Evolutionary conservation across 2,797 vertebrate genomes (phyloP), one percentile per base, ranked within the genome.

Genomic region (Microctenopoma lineatum): DNA sequence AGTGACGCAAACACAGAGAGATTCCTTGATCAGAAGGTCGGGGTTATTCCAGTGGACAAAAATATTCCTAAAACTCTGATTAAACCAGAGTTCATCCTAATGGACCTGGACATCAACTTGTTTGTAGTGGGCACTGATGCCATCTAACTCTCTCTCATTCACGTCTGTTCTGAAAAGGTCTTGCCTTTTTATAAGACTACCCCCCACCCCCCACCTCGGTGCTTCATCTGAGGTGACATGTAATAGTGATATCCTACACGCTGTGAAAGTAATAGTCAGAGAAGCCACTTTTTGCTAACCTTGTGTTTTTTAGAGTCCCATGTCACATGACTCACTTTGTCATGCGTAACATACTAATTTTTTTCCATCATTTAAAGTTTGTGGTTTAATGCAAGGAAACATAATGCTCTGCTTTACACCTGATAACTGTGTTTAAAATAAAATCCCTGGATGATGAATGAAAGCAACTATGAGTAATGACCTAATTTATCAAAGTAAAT

Each of bases 231-330:
- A 21, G 72, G 64, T 70, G 36, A 66, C 53, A 70, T 50, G 75
- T 16, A 79, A 87, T 78, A 88, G 82, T 72, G 36, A 79, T 48
- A 91, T 82, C 77, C 16, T 46, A n/a, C 50, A 60, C 70, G 75
- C 70, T 80, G 63, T 90, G 81, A 79, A 88, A 69, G 2, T 81
- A 78, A 94, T 82, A 87, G 69, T 59, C 7, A 66, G 48, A 45
- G 84, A 93, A 84, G 92, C 92, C 77, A 55, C 69, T 89, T 89
- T 90, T 21, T 86, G 86, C 89, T 78, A 78, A 79, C 61, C 4
- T 21, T 15, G 21, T 61, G 61, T 59, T 75, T 25, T 66, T 27
- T 62, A 10, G 48, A 42, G 7, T 29, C 27, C 4, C 27, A 29
- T 29, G 27, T 21, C 21, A 21, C 21, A 21, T 15, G 26, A 34